Percentiles rank a stretch among this genome's conserved stretches.
phyloP scores from a whole-genome alignment of 2,888 invertebrate genomes.

The Orgyia antiqua region DNA sequence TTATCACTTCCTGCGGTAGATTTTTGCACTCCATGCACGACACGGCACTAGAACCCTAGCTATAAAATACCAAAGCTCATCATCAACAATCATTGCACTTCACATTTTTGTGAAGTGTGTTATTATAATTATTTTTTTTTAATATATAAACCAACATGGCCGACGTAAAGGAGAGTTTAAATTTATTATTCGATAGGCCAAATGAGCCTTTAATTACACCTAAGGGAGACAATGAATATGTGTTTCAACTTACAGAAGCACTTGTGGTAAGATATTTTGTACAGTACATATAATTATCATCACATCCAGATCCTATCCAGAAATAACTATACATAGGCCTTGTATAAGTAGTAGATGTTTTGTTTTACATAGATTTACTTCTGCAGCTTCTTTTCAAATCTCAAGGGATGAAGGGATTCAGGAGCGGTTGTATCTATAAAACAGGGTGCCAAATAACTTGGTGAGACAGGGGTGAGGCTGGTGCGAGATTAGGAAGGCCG shows the following conservation, averaged over 20 bases:
- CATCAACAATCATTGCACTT: constrained; percentile 40
- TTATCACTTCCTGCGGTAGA: too few relatives aligned
- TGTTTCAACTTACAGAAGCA: constrained; percentile 79
- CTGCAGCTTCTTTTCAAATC: not conserved
- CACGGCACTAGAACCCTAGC: not conserved
- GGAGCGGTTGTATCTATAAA: too few relatives aligned
- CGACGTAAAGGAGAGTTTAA: constrained; percentile 36
- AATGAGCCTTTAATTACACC: constrained; percentile 79
- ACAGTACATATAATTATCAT: too few relatives aligned
- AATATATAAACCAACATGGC: constrained; percentile 38
- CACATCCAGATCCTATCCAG: too few relatives aligned
- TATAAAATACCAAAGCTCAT: constrained; percentile 29
- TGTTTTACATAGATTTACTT: not conserved
- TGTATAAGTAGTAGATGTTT: too few relatives aligned
- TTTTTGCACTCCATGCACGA: not conserved
- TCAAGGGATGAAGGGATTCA: too few relatives aligned
- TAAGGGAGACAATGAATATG: constrained; percentile 77
- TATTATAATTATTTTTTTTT: constrained; percentile 9
- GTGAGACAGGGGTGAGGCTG: too few relatives aligned
- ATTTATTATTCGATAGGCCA: constrained; percentile 79
- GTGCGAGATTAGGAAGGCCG: too few relatives aligned
- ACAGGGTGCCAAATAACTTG: too few relatives aligned
- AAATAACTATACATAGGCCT: too few relatives aligned
- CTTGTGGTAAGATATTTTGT: constrained; percentile 83
- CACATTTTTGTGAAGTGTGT: constrained; percentile 62